Evolutionary conservation across 1,140 invertebrate species (phyloP), one percentile per base, ranked within the genome.

Genomic region (Lordiphosa mommai): DNA sequence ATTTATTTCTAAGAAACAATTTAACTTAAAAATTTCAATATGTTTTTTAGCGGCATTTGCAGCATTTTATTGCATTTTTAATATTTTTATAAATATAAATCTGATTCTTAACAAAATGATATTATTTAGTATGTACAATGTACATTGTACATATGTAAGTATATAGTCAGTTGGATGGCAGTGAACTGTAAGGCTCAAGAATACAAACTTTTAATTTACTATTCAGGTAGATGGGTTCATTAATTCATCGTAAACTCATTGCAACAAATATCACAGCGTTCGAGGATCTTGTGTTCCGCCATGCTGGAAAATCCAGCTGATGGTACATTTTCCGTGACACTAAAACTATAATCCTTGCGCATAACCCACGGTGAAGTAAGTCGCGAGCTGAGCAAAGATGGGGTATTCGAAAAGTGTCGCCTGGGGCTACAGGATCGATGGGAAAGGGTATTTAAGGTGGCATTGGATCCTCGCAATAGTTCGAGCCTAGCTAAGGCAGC

Each of bases 341-440:
- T 33, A 2, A 36, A 32, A 2, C 40, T 58, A 6, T 76, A 63
- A 3, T 71, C 52, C 47, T 76, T 66, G n/a, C 53, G 48, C 20
- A 57, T 51, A 3, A 82, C 38, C 74, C 74, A 80, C 4, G 74
- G 74, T 3, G 74, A 80, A 14, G 65, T 76, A 1, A 61, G 57
- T 13, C 57, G 50, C 0, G 74, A 80, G 30, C 61, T 68, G 0
- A 64, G 41, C 3, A 56, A n/a, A 0, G 51, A 52, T 2, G 65
- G 40, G 1, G 55, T 58, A 10, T 58, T 47, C 0, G 64, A 61
- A 2, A 44, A 69, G 10, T 63, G 74, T 0, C 23, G 46, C 1
- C 56, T 47, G 1, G 72, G 63, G 16, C 48, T 80, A 16, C 46
- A 41, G 7, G 76, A 82, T 4, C 61, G 55, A 1, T 56, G 34